phyloP scores from a whole-genome alignment of 2,797 vertebrate species.

The Bradypodion ventrale region DNA sequence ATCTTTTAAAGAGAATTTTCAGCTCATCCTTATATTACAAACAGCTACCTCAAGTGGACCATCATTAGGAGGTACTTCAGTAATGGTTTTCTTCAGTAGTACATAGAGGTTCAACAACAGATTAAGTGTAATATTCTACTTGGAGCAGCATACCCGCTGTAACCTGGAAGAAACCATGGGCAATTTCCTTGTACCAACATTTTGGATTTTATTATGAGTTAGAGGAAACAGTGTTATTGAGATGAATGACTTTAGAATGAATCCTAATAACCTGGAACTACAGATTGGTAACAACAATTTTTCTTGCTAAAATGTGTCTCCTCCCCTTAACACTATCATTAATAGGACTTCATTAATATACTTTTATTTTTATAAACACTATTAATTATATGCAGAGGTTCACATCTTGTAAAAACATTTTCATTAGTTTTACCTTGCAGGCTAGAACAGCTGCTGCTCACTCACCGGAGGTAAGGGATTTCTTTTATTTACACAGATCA shows the following conservation, averaged over 20 bases:
- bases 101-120: not conserved
- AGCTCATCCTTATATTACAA: not conserved
- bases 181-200: not conserved
- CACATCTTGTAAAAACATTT: slow-evolving; percentile 36
- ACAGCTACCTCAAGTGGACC: not conserved
- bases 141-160: not conserved
- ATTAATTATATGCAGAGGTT: slow-evolving; percentile 4
- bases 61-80: not conserved
- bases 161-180: not conserved
- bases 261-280: not conserved
- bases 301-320: not conserved
- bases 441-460: slow-evolving; percentile 39
- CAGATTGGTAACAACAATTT: not conserved
- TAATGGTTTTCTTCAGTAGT: not conserved
- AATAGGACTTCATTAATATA: slow-evolving; percentile 12
- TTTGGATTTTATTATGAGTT: not conserved
- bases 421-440: slow-evolving; percentile 50
- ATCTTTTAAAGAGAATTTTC: not conserved
- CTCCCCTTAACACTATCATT: not conserved
- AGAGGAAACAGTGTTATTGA: slow-evolving; percentile 2
- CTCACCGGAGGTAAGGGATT: slow-evolving; percentile 12
- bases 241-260: slow-evolving; percentile 8
- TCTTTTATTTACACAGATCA: slow-evolving; percentile 20
- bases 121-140: not conserved
- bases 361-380: slow-evolving; percentile 20